Conservation (phyloP, 1,140 invertebrate species). For the Dufourea novaeangliae region DNA sequence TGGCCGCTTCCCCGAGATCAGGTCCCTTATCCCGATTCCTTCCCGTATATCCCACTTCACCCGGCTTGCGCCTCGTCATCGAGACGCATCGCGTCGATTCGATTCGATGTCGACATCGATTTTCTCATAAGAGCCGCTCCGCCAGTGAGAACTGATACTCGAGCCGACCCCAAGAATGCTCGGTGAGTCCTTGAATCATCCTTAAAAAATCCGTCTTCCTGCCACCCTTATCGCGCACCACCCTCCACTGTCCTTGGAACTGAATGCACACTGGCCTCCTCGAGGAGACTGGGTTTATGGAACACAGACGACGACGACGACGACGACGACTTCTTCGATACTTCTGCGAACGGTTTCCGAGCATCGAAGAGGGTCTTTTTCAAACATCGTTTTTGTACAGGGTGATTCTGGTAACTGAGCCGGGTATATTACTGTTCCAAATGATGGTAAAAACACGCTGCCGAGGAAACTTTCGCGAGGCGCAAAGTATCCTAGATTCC, state of each 20-base stretch:
- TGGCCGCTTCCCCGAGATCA: conserved; percentile 19
- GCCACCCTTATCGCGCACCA: conserved; percentile 23
- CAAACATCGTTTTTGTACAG: too few species aligned
- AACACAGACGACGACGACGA: background rate
- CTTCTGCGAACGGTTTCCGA: background rate
- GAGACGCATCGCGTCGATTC: conserved; percentile 21
- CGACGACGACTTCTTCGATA: background rate
- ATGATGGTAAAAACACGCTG: too few species aligned
- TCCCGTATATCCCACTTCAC: conserved; percentile 53
- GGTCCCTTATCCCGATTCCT: conserved; percentile 54
- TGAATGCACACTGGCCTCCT: background rate
- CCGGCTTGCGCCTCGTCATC: conserved; percentile 43
- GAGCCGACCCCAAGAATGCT: background rate
- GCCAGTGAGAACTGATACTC: conserved; percentile 45
- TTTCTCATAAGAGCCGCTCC: conserved; percentile 38
- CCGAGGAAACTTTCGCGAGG: too few species aligned
- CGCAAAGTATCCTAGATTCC: too few species aligned
- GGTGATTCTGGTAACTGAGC: too few species aligned
- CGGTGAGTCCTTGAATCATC: conserved; percentile 28
- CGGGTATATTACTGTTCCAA: too few species aligned
- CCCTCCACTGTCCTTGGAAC: conserved; percentile 27
- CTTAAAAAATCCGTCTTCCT: conserved; percentile 20
- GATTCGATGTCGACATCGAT: conserved; percentile 52
- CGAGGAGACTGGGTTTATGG: background rate
- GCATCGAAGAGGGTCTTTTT: too few species aligned